Percentiles rank a stretch among this genome's conserved stretches.
phyloP scores from a whole-genome alignment of 2,797 vertebrate genomes.

The Muscicapa comitata region DNA sequence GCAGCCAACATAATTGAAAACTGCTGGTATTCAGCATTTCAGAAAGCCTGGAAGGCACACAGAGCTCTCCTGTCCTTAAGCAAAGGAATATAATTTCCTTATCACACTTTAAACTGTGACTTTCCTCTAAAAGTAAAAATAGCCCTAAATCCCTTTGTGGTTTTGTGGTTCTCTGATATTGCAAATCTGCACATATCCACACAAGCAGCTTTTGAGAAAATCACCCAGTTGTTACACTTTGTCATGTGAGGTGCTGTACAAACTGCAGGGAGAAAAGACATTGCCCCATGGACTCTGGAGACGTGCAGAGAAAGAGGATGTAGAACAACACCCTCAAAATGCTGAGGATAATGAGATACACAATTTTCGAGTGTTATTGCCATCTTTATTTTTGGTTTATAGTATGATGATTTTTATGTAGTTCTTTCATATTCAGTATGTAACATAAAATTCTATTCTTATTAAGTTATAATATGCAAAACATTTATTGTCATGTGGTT shows the following conservation, averaged over 20 bases:
- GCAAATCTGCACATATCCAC: conserved; percentile 1
- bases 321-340: neutral
- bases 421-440: neutral
- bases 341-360: neutral
- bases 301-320: neutral
- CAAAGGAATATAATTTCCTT: conserved; percentile 34
- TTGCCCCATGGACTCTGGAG: neutral
- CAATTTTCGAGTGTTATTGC: neutral
- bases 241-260: neutral
- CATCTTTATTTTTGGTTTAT: neutral
- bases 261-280: neutral
- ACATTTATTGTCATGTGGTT: neutral
- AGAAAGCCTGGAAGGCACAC: neutral
- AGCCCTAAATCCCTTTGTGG: conserved; percentile 37
- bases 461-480: neutral
- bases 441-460: neutral
- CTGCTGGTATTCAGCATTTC: neutral
- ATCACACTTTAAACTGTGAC: conserved; percentile 31
- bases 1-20: neutral
- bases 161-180: conserved; percentile 29
- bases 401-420: neutral
- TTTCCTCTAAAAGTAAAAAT: conserved; percentile 42
- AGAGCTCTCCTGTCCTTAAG: conserved; percentile 17
- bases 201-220: conserved; percentile 37
- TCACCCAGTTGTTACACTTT: neutral